Evolutionary conservation across 2,797 vertebrate species (phyloP), one percentile per base, ranked within the genome.

Genomic region (Notoglanidium macrostoma): DNA sequence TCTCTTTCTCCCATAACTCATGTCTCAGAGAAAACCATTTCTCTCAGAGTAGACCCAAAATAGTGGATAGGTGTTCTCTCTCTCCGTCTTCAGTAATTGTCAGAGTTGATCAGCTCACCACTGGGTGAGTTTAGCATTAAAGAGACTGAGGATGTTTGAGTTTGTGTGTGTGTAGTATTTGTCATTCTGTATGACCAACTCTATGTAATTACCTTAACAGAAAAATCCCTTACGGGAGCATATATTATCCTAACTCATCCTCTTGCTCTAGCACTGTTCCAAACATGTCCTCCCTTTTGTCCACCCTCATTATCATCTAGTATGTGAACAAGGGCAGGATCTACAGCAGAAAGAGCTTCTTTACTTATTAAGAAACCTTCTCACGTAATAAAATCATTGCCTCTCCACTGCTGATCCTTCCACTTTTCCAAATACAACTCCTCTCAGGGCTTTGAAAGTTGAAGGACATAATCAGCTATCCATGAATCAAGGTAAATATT

Each of bases 141-240:
- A n/a, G 44, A 83, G 29, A 55, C 54, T 49, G 59, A 57, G 78
- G 79, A 63, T 77, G n/a, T 26, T 10, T 46, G 21, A 44, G 35
- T 70, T 5, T 40, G 29, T 19, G 2, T 26, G 68, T 70, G 57
- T 44, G 77, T 65, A 15, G 67, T 59, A 32, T 73, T 80, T 82
- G 35, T 51, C 8, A 68, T 73, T 54, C 7, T 19, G n/a, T 49
- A 77, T 77, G 67, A 61, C 77, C 72, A 59, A 74, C 35, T 29
- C 85, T 46, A 46, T 55, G 76, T 68, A 79, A 79, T 86, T 86
- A 44, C 46, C 15, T 72, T 72, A 72, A 44, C 35, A 72, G 68
- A 44, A 68, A 68, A 70, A 21, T 2, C 21, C 44, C 9, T 29
- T 54, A 29, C 32, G 35, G n/a, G 74, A 29, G 32, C 49, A 77